Evolutionary conservation across 2,113 vertebrate genomes (phyloP), one percentile per base, ranked within the genome.

Genomic region (Furnarius figulus): DNA sequence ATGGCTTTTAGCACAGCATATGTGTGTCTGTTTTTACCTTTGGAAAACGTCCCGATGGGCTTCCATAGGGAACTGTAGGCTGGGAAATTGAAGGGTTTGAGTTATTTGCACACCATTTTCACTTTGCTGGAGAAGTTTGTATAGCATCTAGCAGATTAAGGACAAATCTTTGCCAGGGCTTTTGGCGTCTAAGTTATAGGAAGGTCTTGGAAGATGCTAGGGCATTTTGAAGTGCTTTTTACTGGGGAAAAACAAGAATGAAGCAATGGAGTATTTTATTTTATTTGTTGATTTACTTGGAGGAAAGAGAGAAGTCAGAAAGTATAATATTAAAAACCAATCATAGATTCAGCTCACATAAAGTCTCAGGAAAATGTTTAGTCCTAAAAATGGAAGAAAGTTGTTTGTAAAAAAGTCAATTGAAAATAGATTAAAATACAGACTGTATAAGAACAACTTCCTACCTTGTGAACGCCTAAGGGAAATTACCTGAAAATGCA

Each of bases 371-470:
- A 87, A 96, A 62, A 93, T 4, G 71, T 75, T 95, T 59, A 62
- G 35, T 84, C 68, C 79, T 63, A 75, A 86, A 93, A 93, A 78
- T 40, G 47, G 39, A 79, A 91, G 65, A 46, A 90, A 89, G 30
- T 75, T 95, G 46, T 66, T 94, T 88, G 84, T 65, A 66, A 75
- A 50, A 72, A 93, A 95, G 65, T 90, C 42, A 84, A 67, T 20
- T 87, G 93, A 95, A 87, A 83, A 94, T 73, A 94, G 47, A 87
- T 96, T 94, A 94, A 96, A 97, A 95, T 90, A 93, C 39, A 47
- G 63, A 42, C 66, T 84, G 5, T 50, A 50, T 73, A 70, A 67
- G 75, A 95, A 79, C 21, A 87, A 87, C 18, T 74, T 95, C 56
- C 90, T 81, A 62, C 58, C 77, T 91, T 93, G 37, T 76, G 63